Evolutionary conservation across 2,888 invertebrate genomes (phyloP).

Genomic region (Synergus laeviventris): DNA sequence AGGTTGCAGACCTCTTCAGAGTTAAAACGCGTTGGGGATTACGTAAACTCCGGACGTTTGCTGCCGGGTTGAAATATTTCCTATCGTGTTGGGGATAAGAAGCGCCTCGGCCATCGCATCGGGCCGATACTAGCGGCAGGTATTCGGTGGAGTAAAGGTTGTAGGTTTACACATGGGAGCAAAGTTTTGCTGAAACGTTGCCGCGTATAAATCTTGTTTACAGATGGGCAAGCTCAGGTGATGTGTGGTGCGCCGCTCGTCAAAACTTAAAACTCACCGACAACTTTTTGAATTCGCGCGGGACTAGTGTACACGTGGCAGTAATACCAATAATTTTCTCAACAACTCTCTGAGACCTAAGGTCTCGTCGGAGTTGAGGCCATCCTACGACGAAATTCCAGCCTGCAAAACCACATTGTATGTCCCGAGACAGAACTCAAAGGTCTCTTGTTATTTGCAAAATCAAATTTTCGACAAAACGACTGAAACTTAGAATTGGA

Average conservation of each 20-base stretch:
- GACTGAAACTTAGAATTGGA: constrained; percentile 28
- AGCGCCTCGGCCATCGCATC: constrained; percentile 26
- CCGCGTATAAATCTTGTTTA: constrained; percentile 72
- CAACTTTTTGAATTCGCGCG: constrained; percentile 61
- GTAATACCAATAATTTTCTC: constrained; percentile 32
- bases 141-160: constrained; percentile 35
- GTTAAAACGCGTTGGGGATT: constrained; percentile 70
- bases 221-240: constrained; percentile 71
- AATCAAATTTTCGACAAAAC: constrained; percentile 25
- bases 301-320: constrained; percentile 45
- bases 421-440: constrained; percentile 11
- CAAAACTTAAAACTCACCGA: constrained; percentile 62
- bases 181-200: constrained; percentile 72
- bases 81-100: constrained; percentile 58
- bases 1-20: constrained; percentile 45
- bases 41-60: constrained; percentile 61
- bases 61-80: constrained; percentile 67
- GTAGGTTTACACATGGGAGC: constrained; percentile 66
- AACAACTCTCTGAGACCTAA: background rate
- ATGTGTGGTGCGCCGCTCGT: constrained; percentile 63
- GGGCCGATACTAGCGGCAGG: constrained; percentile 34
- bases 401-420: background rate
- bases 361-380: constrained; percentile 14
- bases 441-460: constrained; percentile 13
- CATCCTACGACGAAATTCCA: constrained; percentile 18